phyloP scores from a whole-genome alignment of 2,888 invertebrate species.

The Dendrolimus pini region DNA sequence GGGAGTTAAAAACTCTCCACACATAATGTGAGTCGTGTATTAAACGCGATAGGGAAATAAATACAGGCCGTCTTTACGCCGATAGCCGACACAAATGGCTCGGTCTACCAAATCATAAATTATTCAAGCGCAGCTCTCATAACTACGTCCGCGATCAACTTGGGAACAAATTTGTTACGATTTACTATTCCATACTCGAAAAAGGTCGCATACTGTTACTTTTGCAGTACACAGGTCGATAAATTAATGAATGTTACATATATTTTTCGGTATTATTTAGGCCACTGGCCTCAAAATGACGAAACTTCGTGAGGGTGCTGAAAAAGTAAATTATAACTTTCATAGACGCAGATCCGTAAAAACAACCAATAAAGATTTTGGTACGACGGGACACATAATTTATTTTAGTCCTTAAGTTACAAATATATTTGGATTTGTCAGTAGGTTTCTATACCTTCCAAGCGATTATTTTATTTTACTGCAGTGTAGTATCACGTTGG shows the following conservation, averaged over 20 bases:
- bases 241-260: not conserved
- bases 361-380: too few species aligned
- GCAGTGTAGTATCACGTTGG: too few species aligned
- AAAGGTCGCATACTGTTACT: not conserved
- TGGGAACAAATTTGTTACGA: not conserved
- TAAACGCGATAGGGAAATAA: not conserved
- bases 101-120: slow-evolving; percentile 22
- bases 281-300: too few species aligned
- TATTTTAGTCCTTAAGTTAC: too few species aligned
- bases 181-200: not conserved
- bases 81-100: slow-evolving; percentile 12
- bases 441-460: too few species aligned
- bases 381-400: too few species aligned
- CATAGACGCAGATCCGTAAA: too few species aligned
- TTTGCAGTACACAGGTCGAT: not conserved
- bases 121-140: slow-evolving; percentile 17
- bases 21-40: not conserved
- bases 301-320: too few species aligned
- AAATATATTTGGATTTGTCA: too few species aligned
- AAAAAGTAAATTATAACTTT: too few species aligned
- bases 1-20: not conserved
- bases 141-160: slow-evolving; percentile 1
- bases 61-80: not conserved
- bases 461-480: too few species aligned
- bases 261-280: too few species aligned